These are phyloP conservation scores for Leptinotarsa lineolata DNA, from an alignment of 1,140 invertebrate genomes.

Conservation along the genomic window DNA sequence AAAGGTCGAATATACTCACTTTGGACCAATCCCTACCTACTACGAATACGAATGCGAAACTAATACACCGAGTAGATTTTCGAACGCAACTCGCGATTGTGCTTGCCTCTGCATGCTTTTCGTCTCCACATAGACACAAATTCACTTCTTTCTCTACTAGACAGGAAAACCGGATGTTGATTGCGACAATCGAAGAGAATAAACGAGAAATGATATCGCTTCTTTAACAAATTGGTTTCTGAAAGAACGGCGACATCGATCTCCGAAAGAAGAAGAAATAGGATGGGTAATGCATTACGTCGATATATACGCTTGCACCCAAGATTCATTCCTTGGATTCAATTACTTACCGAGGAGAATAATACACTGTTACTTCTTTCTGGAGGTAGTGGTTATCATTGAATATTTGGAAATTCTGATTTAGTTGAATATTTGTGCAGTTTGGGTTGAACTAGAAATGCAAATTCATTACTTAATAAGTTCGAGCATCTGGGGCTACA, in stretches of 20 bases:
- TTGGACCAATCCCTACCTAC: too few species aligned
- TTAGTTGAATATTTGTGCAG: too few species aligned
- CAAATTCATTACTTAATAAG: too few species aligned
- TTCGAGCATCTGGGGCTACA: too few species aligned
- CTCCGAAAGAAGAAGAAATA: slow-evolving; percentile 25
- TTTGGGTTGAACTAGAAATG: too few species aligned
- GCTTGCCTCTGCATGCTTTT: slow-evolving; percentile 51
- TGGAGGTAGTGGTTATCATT: too few species aligned
- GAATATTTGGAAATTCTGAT: too few species aligned
- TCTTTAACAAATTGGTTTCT: slow-evolving; percentile 41
- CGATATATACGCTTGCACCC: slow-evolving; percentile 14
- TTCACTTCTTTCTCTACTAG: slow-evolving; percentile 46
- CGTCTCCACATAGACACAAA: slow-evolving; percentile 41
- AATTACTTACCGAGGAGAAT: slow-evolving; percentile 10
- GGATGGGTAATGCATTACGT: slow-evolving; percentile 26
- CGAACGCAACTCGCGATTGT: slow-evolving; percentile 34
- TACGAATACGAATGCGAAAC: too few species aligned
- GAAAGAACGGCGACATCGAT: slow-evolving; percentile 38
- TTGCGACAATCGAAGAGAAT: slow-evolving; percentile 52
- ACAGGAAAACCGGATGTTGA: slow-evolving; percentile 55
- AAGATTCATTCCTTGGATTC: slow-evolving; percentile 22
- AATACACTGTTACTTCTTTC: background rate
- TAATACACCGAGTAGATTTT: background rate
- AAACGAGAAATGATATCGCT: slow-evolving; percentile 49
- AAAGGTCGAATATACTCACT: too few species aligned